phyloP scores from a whole-genome alignment of 2,888 invertebrate species.

The Caenorhabditis sulstoni region DNA sequence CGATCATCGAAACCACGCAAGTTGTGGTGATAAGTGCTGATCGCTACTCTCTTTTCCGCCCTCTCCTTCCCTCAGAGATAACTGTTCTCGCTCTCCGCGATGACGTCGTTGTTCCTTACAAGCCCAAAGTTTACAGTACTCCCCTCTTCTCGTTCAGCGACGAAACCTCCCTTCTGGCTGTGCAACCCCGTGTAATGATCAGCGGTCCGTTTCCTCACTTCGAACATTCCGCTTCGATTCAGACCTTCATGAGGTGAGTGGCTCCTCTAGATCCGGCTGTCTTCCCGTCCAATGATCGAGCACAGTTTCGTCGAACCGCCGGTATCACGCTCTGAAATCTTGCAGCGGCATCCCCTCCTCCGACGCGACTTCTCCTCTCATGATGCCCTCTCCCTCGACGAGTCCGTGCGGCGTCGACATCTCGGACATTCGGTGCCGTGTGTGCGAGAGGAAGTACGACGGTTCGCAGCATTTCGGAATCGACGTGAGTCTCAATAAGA shows the following conservation, averaged over 20 bases:
- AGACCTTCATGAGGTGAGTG: conserved; percentile 41
- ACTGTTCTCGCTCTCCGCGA: conserved; percentile 35
- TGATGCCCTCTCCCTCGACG: conserved; percentile 35
- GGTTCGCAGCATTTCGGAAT: conserved; percentile 62
- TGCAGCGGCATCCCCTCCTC: conserved; percentile 32
- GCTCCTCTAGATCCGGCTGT: no score
- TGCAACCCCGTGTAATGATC: conserved; percentile 55
- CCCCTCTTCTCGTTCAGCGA: background rate
- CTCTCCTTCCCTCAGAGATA: conserved; percentile 52
- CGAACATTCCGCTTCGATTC: conserved; percentile 21
- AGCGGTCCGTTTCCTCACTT: conserved; percentile 47
- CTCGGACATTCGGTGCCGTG: conserved; percentile 48
- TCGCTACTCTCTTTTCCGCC: conserved; percentile 18
- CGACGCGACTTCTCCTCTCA: conserved; percentile 42
- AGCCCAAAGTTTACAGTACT: conserved; percentile 58
- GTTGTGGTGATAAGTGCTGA: conserved; percentile 46
- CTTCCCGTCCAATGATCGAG: conserved; percentile 5
- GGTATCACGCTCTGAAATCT: conserved; percentile 6
- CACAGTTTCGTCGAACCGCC: background rate
- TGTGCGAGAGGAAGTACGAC: conserved; percentile 55
- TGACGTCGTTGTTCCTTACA: conserved; percentile 56
- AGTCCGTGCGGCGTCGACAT: conserved; percentile 16
- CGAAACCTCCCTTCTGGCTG: conserved; percentile 14
- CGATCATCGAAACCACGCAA: conserved; percentile 51
- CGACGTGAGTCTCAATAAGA: conserved; percentile 40